Base-by-base conservation (phyloP, 2,797 vertebrate genomes). In the Anisognathus igniventris region DNA sequence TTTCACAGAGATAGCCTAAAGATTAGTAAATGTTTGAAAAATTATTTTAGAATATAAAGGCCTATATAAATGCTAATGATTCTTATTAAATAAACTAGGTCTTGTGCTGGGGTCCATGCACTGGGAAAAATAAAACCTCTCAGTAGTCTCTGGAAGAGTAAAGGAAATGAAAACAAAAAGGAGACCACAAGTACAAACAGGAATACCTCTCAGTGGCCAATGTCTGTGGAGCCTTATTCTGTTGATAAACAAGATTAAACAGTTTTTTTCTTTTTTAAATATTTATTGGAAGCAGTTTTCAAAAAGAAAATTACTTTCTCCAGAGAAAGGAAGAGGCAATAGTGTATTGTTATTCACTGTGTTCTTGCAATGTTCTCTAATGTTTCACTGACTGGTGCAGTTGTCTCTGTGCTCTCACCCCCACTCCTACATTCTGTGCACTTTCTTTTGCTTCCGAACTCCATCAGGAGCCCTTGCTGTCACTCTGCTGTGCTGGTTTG, bases 321-420 rank as follows among this genome's bases (percentile, higher is more conserved):
- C 17, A 24, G 47, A 39, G 42, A 66, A 56, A 25, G 7, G 12
- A 53, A 53, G 37, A 62, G 25, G 3, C 10, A 44, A 28, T 1
- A 60, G 6, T 12, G 6, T 19, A 8, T 37, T 0, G 0, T 25
- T 60, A 48, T 60, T 72, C 10, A 6, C n/a, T 13, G 4, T 19
- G 9, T 39, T 86, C 30, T 72, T 79, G 28, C 23, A 68, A 15
- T 30, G 7, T 30, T 85, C 4, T 45, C 12, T n/a, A 31, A 10
- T 5, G 8, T 65, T 78, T 40, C 20, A 28, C n/a, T 53, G 23
- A 22, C 17, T 23, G 27, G 6, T 0, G 0, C 17, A 37, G 14
- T 10, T 31, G 4, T n/a, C 19, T 57, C 30, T 45, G 13, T 40
- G 33, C 10, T 67, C 24, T 14, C 39, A 48, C 2, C 2, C 12